These are phyloP conservation scores for Coptotermes formosanus DNA, from an alignment of 1,140 invertebrate species.

Conservation along the genomic window DNA sequence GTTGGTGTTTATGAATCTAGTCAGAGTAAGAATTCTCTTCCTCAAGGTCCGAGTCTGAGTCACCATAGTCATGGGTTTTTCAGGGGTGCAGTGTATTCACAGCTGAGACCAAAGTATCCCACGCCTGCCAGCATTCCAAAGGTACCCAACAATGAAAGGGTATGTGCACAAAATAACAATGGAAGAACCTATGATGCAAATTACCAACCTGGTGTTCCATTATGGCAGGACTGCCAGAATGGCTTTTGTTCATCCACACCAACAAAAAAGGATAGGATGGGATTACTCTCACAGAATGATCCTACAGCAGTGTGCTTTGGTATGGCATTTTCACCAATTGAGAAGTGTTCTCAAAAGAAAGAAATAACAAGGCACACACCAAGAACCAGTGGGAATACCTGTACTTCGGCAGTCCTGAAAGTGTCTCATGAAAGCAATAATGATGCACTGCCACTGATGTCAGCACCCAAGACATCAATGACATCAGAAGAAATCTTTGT, in stretches of 20 bases:
- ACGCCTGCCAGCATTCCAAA: conserved; percentile 19
- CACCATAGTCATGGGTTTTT: not conserved
- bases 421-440: not conserved
- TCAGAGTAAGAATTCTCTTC: not conserved
- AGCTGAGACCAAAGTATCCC: not conserved
- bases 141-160: not conserved
- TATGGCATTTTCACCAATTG: conserved; percentile 6
- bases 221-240: not conserved
- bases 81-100: not conserved
- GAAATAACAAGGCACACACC: not conserved
- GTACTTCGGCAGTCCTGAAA: not conserved
- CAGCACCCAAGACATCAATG: conserved; percentile 62
- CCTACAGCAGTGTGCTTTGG: not conserved
- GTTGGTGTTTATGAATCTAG: conserved; percentile 22
- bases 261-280: not conserved
- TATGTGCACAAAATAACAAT: not conserved
- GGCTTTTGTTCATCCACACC: conserved; percentile 22
- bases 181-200: not conserved
- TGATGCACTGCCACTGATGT: conserved; percentile 26
- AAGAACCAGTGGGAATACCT: not conserved
- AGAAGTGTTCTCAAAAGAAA: not conserved
- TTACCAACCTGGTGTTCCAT: not conserved
- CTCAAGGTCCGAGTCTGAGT: not conserved
- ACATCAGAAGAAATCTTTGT: conserved; percentile 74
- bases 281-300: not conserved